These are phyloP conservation scores for Stomorhina lunata DNA, from an alignment of 2,888 invertebrate species.

Conservation along the genomic window DNA sequence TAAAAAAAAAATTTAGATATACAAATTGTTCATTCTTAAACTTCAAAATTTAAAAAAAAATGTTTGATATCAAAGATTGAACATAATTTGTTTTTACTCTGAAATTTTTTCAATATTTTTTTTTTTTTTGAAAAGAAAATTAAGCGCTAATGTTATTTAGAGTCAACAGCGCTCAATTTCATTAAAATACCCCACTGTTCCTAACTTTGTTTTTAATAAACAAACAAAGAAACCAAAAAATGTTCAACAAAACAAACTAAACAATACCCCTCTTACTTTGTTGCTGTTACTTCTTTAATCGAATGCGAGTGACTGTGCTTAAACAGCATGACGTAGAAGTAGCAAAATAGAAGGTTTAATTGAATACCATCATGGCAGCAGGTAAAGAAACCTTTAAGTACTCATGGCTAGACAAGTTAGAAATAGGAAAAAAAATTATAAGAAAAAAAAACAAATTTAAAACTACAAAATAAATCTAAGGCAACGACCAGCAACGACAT, in stretches of 20 bases:
- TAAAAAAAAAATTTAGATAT: too few species aligned
- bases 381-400: conserved; percentile 59
- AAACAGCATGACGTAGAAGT: conserved; percentile 59
- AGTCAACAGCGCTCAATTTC: too few species aligned
- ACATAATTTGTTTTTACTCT: too few species aligned
- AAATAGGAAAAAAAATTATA: conserved; percentile 54
- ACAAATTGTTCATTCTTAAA: too few species aligned
- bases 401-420: conserved; percentile 26
- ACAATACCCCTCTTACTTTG: conserved; percentile 11
- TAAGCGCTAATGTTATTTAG: too few species aligned
- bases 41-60: too few species aligned
- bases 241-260: background rate
- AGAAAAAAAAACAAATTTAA: conserved; percentile 1
- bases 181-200: conserved; percentile 4
- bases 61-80: too few species aligned
- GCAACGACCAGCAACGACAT: conserved; percentile 80
- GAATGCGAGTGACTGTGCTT: conserved; percentile 35
- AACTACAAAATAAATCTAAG: conserved; percentile 70
- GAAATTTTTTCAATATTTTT: too few species aligned
- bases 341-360: conserved; percentile 45
- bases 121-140: too few species aligned
- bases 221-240: conserved; percentile 22
- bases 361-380: too few species aligned
- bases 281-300: background rate
- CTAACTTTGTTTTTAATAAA: background rate